phyloP scores from a whole-genome alignment of 2,113 vertebrate genomes.

The Urocitellus parryii region DNA sequence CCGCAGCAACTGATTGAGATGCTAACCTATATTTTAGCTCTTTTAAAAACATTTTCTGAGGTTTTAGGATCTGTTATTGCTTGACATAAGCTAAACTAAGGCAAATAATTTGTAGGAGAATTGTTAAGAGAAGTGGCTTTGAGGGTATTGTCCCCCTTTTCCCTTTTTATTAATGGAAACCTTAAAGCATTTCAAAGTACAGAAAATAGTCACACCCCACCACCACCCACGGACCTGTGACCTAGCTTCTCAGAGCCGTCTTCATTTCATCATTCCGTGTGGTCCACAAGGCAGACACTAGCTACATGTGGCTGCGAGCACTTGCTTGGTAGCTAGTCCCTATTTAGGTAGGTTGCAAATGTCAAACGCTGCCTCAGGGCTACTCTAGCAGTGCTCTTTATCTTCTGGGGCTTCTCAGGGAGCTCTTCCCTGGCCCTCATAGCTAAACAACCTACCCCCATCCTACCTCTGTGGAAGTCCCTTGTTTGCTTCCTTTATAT shows the following conservation, averaged over 20 bases:
- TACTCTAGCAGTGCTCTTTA: background rate
- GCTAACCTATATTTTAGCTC: conserved; percentile 17
- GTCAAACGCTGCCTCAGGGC: background rate
- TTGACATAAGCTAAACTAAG: background rate
- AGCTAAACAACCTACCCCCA: background rate
- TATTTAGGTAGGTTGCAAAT: too few species aligned
- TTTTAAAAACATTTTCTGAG: conserved; percentile 21
- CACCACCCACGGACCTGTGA: background rate
- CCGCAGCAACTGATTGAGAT: background rate
- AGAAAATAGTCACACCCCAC: background rate
- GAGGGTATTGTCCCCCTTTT: background rate
- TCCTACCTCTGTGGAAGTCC: background rate
- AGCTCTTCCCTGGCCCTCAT: background rate
- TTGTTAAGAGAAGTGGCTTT: background rate
- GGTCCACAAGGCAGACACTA: background rate
- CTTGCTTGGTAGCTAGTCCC: background rate
- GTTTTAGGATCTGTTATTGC: background rate
- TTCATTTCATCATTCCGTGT: background rate
- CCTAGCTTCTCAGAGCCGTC: background rate
- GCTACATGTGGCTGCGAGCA: too few species aligned
- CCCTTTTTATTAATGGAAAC: conserved; percentile 43
- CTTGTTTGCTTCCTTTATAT: conserved; percentile 12
- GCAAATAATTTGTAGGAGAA: background rate
- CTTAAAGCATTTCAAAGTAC: background rate
- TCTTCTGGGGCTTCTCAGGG: background rate